Base-by-base conservation (phyloP, 2,797 vertebrate species). In the Luscinia megarhynchos region DNA sequence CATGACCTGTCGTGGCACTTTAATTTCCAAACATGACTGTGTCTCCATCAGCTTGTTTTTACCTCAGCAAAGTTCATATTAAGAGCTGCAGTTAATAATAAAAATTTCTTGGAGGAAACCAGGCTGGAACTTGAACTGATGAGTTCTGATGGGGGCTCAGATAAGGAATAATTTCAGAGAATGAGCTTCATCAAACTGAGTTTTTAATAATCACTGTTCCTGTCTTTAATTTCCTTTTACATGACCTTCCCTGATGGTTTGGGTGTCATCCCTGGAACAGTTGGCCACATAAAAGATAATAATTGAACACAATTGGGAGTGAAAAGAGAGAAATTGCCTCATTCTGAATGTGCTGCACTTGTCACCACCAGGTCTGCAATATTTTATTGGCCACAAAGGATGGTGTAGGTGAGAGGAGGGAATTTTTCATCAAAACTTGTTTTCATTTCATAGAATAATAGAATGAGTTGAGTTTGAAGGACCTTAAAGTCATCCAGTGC, bases 221-320 rank as follows among this genome's bases (percentile, higher is more conserved):
- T 87, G 62, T 53, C 48, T 93, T 95, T 93, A 84, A 92, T 94
- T 96, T 96, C 93, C 62, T 8, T 80, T 88, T 84, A 43, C 69
- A 30, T 22, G 57, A 93, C 93, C 86, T 74, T 4, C 57, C 14
- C 1, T 63, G 87, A 9, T 62, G 5, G 2, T 67, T 61, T 41
- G 66, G n/a, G 26, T 62, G 50, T 20, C 48, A 68, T 34, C 30
- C 15, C 2, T 57, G 3, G 5, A 45, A 15, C 6, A 15, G 24
- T 38, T 85, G 68, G n/a, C 61, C 36, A 1, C 5, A 12, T 11
- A 7, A 32, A 45, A 74, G 48, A 20, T 13, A 32, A 73, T 38
- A 17, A 70, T 89, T 59, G 38, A 61, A 21, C 64, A 24, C 18
- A 14, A 45, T 38, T 68, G 38, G 38, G 30, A 75, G 22, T 30